A percentile compares a stretch with the other conserved stretches of the same genome.
phyloP scores from a whole-genome alignment of 2,888 invertebrate species.

The Lathronympha strigana region DNA sequence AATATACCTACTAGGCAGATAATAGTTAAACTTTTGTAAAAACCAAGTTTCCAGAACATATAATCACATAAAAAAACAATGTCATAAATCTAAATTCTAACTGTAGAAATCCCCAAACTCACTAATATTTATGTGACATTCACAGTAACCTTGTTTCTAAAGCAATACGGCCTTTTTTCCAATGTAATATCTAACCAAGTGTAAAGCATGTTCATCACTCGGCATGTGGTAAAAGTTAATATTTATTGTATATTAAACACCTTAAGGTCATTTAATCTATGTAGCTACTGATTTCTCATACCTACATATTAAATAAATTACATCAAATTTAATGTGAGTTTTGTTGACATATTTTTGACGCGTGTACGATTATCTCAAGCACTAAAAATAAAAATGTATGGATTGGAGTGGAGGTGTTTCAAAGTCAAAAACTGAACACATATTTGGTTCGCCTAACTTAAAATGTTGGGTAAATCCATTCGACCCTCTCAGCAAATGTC shows the following conservation, averaged over 20 bases:
- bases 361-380: too few relatives aligned
- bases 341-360: neutral
- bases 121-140: too few relatives aligned
- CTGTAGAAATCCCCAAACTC: neutral
- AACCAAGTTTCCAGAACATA: too few relatives aligned
- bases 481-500: too few relatives aligned
- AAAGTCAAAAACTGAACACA: too few relatives aligned
- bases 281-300: slow-evolving; percentile 12
- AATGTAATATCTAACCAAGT: slow-evolving; percentile 5
- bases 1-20: too few relatives aligned
- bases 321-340: neutral
- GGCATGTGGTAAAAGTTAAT: slow-evolving; percentile 7
- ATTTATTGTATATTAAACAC: slow-evolving; percentile 26
- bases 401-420: too few relatives aligned
- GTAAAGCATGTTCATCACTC: slow-evolving; percentile 19
- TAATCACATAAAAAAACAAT: too few relatives aligned
- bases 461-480: too few relatives aligned
- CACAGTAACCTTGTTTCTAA: neutral
- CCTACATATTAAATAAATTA: slow-evolving; percentile 11
- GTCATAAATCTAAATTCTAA: neutral
- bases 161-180: neutral
- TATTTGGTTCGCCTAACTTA: too few relatives aligned
- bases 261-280: slow-evolving; percentile 26
- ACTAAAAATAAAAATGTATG: too few relatives aligned
- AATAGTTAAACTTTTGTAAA: too few relatives aligned